These are phyloP conservation scores for Pachycephala philippinensis DNA, from an alignment of 2,113 vertebrate genomes.

Conservation along the genomic window DNA sequence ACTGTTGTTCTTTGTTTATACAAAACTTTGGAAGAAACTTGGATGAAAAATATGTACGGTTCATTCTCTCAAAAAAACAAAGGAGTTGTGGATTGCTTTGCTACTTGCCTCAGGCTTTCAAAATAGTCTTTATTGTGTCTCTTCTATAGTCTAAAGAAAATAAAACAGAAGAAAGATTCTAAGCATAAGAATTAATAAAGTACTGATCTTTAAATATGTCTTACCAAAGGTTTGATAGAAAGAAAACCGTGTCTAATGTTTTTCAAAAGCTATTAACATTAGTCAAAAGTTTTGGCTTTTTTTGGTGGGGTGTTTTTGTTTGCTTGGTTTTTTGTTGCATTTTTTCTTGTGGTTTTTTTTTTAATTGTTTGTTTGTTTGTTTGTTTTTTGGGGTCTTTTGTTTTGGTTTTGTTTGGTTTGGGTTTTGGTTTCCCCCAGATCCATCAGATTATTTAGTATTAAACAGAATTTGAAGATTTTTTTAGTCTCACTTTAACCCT, in stretches of 20 bases:
- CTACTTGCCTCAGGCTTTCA: neutral
- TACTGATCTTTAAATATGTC: neutral
- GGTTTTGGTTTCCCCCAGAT: neutral
- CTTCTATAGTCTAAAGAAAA: neutral
- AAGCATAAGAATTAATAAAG: neutral
- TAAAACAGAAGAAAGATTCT: neutral
- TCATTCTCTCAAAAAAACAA: neutral
- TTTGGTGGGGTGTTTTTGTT: neutral
- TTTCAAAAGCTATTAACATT: neutral
- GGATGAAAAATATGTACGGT: neutral
- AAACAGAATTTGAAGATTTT: neutral
- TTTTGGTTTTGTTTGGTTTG: neutral
- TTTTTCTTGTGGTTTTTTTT: neutral
- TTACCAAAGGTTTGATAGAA: neutral
- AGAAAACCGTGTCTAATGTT: neutral
- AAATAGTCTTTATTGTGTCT: neutral
- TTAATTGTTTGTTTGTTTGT: neutral
- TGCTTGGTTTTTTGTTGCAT: neutral
- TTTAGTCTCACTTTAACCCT: neutral
- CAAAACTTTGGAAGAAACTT: neutral
- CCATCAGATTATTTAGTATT: neutral
- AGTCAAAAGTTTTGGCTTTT: neutral
- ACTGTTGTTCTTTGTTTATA: neutral
- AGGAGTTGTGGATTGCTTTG: neutral
- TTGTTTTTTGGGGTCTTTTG: neutral